Evolutionary conservation across 2,113 vertebrate species (phyloP).

Genomic region (Amphilophus citrinellus): DNA sequence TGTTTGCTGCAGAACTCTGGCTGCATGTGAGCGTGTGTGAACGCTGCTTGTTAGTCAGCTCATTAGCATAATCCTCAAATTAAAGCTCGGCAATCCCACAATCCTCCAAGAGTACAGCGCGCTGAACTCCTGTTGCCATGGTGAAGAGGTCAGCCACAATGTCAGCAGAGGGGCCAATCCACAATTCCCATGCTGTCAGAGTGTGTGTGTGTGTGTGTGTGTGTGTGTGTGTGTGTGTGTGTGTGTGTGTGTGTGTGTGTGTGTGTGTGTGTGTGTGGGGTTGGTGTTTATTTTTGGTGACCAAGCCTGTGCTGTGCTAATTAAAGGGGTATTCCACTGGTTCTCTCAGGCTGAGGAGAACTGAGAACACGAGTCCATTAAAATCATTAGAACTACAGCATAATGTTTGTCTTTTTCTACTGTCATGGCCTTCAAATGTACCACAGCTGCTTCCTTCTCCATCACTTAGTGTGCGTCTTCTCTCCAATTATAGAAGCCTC

Average conservation of each 20-base stretch:
- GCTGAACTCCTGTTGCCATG: constrained; percentile 62
- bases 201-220: neutral
- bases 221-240: constrained; percentile 11
- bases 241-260: too few species aligned
- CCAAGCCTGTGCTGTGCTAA: neutral
- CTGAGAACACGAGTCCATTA: neutral
- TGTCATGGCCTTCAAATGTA: too few species aligned
- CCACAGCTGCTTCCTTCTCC: neutral
- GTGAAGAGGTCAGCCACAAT: constrained; percentile 64
- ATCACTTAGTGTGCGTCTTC: neutral
- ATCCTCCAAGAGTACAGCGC: constrained; percentile 52
- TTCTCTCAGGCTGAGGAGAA: neutral
- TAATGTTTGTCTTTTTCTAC: too few species aligned
- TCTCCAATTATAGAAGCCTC: neutral
- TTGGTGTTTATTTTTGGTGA: constrained; percentile 32
- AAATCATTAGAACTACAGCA: too few species aligned
- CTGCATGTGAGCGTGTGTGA: constrained; percentile 25
- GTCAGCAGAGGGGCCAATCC: constrained; percentile 57
- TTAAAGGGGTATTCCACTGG: constrained; percentile 24
- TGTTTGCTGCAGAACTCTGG: constrained; percentile 4
- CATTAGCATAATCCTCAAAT: constrained; percentile 77
- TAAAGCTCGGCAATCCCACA: constrained; percentile 73
- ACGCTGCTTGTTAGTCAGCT: constrained; percentile 40
- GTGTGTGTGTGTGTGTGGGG: constrained; percentile 3
- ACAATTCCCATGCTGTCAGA: constrained; percentile 22